Conservation (phyloP, 1,140 invertebrate species). For the Mactra quadrangularis region DNA sequence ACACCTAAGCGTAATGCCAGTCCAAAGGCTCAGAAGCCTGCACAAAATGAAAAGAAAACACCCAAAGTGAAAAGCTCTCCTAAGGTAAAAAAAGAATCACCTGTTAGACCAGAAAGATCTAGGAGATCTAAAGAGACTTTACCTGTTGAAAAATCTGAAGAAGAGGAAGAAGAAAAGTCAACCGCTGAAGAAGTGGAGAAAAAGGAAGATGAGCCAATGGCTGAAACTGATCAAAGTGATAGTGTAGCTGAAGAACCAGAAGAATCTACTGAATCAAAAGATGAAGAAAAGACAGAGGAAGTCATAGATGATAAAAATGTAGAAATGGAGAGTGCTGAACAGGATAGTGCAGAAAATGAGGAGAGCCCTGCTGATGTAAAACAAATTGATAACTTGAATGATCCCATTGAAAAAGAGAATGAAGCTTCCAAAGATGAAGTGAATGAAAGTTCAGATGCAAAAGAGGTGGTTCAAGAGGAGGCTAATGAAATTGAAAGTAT, state of each 20-base stretch:
- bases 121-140: conserved; percentile 2
- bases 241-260: not conserved
- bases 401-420: not conserved
- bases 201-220: not conserved
- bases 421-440: not conserved
- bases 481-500: conserved; percentile 23
- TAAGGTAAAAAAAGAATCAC: not conserved
- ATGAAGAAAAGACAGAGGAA: not conserved
- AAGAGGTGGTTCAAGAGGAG: conserved; percentile 19
- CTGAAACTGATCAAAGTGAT: not conserved
- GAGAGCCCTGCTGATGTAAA: conserved; percentile 3
- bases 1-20: conserved; percentile 21
- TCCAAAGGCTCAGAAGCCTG: not conserved
- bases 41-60: conserved; percentile 4
- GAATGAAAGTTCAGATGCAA: conserved; percentile 15
- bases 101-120: not conserved
- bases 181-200: not conserved
- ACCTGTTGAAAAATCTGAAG: not conserved
- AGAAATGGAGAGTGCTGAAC: conserved; percentile 31
- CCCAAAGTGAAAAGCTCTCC: conserved; percentile 8
- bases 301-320: conserved; percentile 15
- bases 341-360: conserved; percentile 15
- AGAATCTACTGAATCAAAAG: conserved; percentile 26
- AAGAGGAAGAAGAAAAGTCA: conserved; percentile 21
- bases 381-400: conserved; percentile 39